Conservation (phyloP, 2,888 invertebrate species). For the Halictus quadricinctus region DNA sequence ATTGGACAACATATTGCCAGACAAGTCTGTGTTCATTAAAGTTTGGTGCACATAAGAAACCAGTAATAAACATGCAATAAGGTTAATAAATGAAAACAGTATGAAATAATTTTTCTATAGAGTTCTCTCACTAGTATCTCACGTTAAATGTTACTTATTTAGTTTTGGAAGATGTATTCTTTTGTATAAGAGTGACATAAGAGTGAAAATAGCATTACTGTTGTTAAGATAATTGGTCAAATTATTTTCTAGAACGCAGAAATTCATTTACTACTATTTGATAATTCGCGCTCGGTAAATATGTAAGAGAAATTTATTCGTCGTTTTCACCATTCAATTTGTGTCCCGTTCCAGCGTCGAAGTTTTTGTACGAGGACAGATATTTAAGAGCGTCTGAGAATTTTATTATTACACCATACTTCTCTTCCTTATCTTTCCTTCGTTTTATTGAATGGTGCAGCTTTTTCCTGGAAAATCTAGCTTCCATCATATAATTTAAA, state of each 20-base stretch:
- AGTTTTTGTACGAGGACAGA: not conserved
- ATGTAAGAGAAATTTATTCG: slow-evolving; percentile 2
- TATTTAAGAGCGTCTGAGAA: not conserved
- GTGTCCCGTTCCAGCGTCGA: not conserved
- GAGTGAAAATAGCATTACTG: too few relatives aligned
- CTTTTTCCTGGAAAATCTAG: not conserved
- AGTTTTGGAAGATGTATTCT: too few relatives aligned
- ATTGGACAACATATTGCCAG: not conserved
- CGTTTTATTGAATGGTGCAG: not conserved
- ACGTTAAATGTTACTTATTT: too few relatives aligned
- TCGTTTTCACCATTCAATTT: not conserved
- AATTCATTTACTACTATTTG: not conserved
- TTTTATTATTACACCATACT: not conserved
- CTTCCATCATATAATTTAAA: not conserved
- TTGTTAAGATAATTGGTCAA: not conserved
- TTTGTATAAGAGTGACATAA: too few relatives aligned
- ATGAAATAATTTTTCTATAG: too few relatives aligned
- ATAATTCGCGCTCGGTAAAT: not conserved
- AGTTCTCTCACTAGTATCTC: too few relatives aligned
- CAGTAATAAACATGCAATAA: too few relatives aligned
- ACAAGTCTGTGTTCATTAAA: too few relatives aligned
- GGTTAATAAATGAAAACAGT: too few relatives aligned
- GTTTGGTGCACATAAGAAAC: too few relatives aligned
- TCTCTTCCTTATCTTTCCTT: not conserved
- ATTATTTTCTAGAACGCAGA: too few relatives aligned